Percentiles rank a stretch among this genome's conserved stretches.
Conservation (phyloP, 2,888 invertebrate species). For the Lasioglossum vierecki region DNA sequence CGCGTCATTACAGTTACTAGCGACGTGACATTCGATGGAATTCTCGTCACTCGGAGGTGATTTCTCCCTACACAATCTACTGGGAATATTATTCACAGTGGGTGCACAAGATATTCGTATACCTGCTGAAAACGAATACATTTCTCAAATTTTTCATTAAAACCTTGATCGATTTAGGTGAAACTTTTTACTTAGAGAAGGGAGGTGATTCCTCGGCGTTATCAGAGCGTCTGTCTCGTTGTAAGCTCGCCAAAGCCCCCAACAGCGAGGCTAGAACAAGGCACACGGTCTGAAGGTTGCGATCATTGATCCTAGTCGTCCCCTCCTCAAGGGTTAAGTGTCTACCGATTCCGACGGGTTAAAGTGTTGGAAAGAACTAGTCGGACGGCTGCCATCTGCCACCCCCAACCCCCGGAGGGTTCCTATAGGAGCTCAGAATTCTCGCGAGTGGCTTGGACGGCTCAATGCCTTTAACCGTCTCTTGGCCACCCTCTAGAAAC, state of each 20-base stretch:
- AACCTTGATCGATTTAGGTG: too few species aligned
- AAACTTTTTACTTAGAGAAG: too few species aligned
- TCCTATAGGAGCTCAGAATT: constrained; percentile 68
- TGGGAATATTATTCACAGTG: too few species aligned
- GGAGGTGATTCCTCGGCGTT: not conserved
- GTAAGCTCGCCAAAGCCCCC: not conserved
- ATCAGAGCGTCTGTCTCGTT: not conserved
- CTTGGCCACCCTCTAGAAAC: constrained; percentile 76
- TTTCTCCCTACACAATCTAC: too few species aligned
- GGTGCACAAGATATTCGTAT: too few species aligned
- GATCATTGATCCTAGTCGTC: constrained; percentile 43
- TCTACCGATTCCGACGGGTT: constrained; percentile 58
- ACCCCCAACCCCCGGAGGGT: constrained; percentile 77
- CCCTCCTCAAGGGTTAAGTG: constrained; percentile 49
- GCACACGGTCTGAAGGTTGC: constrained; percentile 1
- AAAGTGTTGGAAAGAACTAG: constrained; percentile 76
- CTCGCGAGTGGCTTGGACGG: constrained; percentile 82
- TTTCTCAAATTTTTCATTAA: too few species aligned
- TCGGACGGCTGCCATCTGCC: constrained; percentile 81
- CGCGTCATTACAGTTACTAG: too few species aligned
- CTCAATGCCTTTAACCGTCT: constrained; percentile 80
- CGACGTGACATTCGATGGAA: too few species aligned
- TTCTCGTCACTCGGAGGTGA: too few species aligned
- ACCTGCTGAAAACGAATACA: too few species aligned
- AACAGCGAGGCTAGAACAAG: not conserved